These are phyloP conservation scores for Drosophila biarmipes DNA, from an alignment of 1,140 invertebrate species.

Conservation along the genomic window DNA sequence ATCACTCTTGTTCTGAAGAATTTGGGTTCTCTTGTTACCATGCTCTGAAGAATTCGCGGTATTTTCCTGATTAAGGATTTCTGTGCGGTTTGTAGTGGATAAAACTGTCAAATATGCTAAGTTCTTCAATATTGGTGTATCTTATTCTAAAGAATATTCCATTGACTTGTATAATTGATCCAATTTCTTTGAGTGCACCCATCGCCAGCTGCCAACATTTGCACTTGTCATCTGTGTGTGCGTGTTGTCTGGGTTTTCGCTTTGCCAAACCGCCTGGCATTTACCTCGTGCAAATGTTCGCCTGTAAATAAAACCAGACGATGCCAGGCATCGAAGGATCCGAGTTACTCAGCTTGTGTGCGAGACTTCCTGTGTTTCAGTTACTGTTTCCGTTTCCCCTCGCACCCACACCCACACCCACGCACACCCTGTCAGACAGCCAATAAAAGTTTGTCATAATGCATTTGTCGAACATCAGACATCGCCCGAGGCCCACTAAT, in stretches of 20 bases:
- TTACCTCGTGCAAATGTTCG: conserved; percentile 54
- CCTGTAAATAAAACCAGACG: conserved; percentile 49
- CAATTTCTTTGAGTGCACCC: background rate
- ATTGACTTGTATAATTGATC: no score
- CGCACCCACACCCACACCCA: background rate
- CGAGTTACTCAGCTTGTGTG: background rate
- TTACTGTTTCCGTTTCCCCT: conserved; percentile 14
- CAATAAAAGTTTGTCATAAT: conserved; percentile 65
- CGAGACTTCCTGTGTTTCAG: conserved; percentile 14
- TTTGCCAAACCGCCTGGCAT: conserved; percentile 30
- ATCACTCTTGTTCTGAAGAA: no score
- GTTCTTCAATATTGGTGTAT: no score
- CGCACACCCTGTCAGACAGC: no score
- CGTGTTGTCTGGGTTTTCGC: conserved; percentile 8
- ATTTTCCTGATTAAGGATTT: no score
- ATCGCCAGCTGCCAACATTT: conserved; percentile 45
- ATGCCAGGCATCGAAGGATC: conserved; percentile 24
- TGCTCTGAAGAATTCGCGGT: no score
- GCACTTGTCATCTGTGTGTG: conserved; percentile 42
- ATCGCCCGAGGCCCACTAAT: conserved; percentile 26
- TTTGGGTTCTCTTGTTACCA: no score
- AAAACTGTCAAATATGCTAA: no score
- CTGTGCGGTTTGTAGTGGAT: no score
- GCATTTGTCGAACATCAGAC: conserved; percentile 31
- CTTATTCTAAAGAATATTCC: no score